phyloP scores from a whole-genome alignment of 2,797 vertebrate species.

The Poeciliopsis turneri region DNA sequence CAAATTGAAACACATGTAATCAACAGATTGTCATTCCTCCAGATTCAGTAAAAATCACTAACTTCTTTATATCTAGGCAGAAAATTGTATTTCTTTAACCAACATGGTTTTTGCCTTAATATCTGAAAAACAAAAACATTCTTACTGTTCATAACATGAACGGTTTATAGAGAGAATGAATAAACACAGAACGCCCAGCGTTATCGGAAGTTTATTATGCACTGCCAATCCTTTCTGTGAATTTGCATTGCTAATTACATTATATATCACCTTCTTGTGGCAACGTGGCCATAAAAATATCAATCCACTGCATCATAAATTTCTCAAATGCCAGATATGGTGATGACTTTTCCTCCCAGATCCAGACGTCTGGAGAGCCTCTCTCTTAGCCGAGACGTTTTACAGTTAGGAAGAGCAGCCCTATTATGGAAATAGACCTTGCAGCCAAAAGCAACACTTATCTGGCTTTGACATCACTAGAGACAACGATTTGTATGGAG shows the following conservation, averaged over 20 bases:
- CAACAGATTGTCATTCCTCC: background rate
- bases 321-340: background rate
- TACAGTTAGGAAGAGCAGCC: background rate
- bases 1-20: background rate
- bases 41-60: background rate
- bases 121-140: background rate
- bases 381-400: background rate
- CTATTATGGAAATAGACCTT: background rate
- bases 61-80: background rate
- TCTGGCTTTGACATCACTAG: background rate
- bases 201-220: background rate
- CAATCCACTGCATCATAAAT: background rate
- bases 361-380: background rate
- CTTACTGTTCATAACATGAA: background rate
- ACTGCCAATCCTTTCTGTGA: background rate
- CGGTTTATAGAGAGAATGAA: background rate
- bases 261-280: background rate
- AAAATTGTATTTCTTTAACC: background rate
- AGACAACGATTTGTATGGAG: background rate
- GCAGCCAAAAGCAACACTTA: conserved; percentile 11
- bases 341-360: background rate
- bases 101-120: background rate
- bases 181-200: background rate
- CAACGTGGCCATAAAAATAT: background rate
- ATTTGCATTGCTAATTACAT: background rate